A percentile compares a stretch with the other conserved stretches of the same genome.
phyloP scores from a whole-genome alignment of 2,113 vertebrate genomes.

The Platichthys flesus region DNA sequence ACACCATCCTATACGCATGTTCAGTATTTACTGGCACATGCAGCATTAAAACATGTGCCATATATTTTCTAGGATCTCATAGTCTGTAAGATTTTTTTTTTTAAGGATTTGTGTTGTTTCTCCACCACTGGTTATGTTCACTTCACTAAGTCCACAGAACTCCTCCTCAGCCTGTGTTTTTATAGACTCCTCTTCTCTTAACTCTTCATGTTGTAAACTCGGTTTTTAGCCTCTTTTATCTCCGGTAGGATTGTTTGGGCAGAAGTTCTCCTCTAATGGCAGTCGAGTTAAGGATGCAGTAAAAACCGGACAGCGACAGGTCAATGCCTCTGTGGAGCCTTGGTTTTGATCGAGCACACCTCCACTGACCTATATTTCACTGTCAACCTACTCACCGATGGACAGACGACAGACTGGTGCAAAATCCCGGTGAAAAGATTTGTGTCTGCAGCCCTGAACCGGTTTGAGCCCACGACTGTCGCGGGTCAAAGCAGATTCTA shows the following conservation, averaged over 20 bases:
- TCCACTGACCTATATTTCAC: conserved; percentile 63
- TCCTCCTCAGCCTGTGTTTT: no score
- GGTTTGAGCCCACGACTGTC: conserved; percentile 3
- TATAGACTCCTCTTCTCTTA: neutral
- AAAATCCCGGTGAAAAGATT: conserved; percentile 45
- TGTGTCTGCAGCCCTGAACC: conserved; percentile 24
- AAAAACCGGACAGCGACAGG: conserved; percentile 43
- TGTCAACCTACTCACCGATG: conserved; percentile 41
- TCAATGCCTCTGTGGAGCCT: conserved; percentile 39
- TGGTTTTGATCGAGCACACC: conserved; percentile 56
- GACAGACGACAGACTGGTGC: conserved; percentile 45
- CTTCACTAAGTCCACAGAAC: no score
- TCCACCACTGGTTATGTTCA: no score
- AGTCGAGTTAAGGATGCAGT: conserved; percentile 24
- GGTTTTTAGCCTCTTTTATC: neutral
- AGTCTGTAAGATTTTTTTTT: no score
- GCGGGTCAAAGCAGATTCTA: neutral
- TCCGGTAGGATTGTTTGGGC: conserved; percentile 26
- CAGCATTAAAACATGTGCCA: no score
- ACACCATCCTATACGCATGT: neutral
- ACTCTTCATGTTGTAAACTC: neutral
- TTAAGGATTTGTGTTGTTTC: neutral
- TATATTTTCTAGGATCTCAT: no score
- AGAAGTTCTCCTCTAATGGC: conserved; percentile 10
- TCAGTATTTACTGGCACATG: no score